These are phyloP conservation scores for Drosophila limbata DNA, from an alignment of 2,888 invertebrate species.

Conservation along the genomic window DNA sequence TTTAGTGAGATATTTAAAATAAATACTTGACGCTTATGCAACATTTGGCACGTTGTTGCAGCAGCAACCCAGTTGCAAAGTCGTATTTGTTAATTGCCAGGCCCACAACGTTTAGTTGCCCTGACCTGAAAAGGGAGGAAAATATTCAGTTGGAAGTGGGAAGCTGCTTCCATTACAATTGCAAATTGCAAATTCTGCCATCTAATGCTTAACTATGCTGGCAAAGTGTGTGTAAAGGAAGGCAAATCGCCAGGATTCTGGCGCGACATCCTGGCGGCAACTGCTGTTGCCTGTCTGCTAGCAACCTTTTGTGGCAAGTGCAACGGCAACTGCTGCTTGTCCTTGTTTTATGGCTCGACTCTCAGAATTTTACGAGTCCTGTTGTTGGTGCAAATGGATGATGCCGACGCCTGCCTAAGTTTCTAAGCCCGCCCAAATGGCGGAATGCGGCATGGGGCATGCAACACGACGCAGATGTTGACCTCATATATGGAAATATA, in stretches of 20 bases:
- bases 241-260: constrained; percentile 54
- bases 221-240: constrained; percentile 5
- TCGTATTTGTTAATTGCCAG: constrained; percentile 61
- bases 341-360: constrained; percentile 38
- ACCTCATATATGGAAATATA: constrained; percentile 8
- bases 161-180: constrained; percentile 69
- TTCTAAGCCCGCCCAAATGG: constrained; percentile 19
- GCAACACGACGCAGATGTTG: neutral
- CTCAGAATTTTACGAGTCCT: constrained; percentile 29
- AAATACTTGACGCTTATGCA: constrained; percentile 42
- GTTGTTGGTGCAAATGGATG: constrained; percentile 26
- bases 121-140: constrained; percentile 37
- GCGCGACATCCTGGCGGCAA: constrained; percentile 68
- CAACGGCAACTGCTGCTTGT: constrained; percentile 22
- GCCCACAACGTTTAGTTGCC: constrained; percentile 31
- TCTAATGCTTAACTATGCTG: constrained; percentile 64
- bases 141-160: neutral
- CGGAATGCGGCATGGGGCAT: neutral
- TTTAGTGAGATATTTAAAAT: constrained; percentile 38
- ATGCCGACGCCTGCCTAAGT: constrained; percentile 21
- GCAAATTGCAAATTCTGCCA: constrained; percentile 79
- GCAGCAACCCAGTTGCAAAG: constrained; percentile 2
- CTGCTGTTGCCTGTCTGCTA: constrained; percentile 37
- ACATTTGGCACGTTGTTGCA: constrained; percentile 21
- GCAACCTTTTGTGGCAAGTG: constrained; percentile 13